Conservation (phyloP, 2,888 invertebrate species). For the Drosophila gaucha region DNA sequence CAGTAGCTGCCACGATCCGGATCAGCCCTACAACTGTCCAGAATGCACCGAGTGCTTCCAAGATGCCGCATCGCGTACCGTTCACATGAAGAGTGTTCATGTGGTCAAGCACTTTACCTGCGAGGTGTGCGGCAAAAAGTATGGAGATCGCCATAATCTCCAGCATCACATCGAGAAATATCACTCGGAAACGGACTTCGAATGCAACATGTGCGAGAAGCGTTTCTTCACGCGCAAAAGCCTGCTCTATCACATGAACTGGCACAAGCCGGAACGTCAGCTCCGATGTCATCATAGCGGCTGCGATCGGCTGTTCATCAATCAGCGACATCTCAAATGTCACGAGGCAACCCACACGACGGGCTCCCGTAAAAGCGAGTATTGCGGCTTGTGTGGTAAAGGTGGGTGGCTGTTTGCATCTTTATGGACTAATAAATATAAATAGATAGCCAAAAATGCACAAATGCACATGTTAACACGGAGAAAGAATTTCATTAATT, state of each 20-base stretch:
- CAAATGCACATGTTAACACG: too few species aligned
- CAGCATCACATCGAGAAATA: constrained; percentile 80
- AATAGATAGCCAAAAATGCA: too few species aligned
- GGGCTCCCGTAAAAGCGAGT: constrained; percentile 70
- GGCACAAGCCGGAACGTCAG: constrained; percentile 80
- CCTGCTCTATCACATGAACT: constrained; percentile 80
- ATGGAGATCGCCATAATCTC: constrained; percentile 79
- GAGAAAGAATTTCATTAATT: too few species aligned
- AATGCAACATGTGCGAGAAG: constrained; percentile 77
- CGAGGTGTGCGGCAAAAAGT: constrained; percentile 78
- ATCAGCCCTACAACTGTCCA: constrained; percentile 79
- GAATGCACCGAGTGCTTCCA: constrained; percentile 73
- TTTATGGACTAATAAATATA: too few species aligned
- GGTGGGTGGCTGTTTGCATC: constrained; percentile 51
- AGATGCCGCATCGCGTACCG: constrained; percentile 81
- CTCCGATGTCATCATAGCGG: constrained; percentile 75
- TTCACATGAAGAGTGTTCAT: constrained; percentile 76
- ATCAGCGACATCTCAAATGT: constrained; percentile 76
- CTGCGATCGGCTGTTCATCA: constrained; percentile 81
- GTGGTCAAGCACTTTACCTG: constrained; percentile 75
- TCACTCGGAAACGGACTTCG: constrained; percentile 80
- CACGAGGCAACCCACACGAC: constrained; percentile 78
- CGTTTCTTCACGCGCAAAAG: constrained; percentile 82
- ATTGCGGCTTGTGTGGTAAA: constrained; percentile 80
- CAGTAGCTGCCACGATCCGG: constrained; percentile 62